Evolutionary conservation across 1,140 invertebrate species (phyloP), one percentile per base, ranked within the genome.

Genomic region (Globodera rostochiensis): DNA sequence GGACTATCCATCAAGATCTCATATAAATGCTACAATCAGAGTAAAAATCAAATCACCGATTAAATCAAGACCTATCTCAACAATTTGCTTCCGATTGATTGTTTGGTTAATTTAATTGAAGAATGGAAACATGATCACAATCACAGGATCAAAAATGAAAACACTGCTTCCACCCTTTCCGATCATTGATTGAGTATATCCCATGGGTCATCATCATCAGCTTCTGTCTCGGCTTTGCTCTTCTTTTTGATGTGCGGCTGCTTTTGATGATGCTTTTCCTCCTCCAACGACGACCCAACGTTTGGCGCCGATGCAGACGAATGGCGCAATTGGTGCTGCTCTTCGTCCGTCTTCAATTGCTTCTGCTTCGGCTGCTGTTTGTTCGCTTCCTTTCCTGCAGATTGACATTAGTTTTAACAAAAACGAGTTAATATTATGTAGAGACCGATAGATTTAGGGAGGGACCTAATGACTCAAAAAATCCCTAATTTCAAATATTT

Each of bases 141-240:
- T 36, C 36, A 36, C 36, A 36, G 36, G 36, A 36, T 36, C 36
- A 36, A 36, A 36, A 36, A 25, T 25, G 25, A 1, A 25, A 25
- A 25, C 25, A 25, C 25, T 25, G 25, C 8, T 53, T 53, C 6
- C 53, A 9, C 53, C 53, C 6, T 3, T 15, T 8, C 53, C 45
- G 11, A 21, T 77, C 57, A 77, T 15, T 19, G 50, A 66, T 77
- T 77, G 25, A 77, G 57, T 66, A 77, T 77, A 46, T 77, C 60
- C 76, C 76, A 77, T 15, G 76, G n/a, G 69, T 77, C 76, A 45
- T 77, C 57, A 7, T 77, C 57, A 13, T 19, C 57, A 13, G 50
- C 36, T 64, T 66, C 60, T 77, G 7, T 19, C 4, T 9, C 19
- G 7, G 36, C n/a, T 64, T 66, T 77, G 36, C 3, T 36, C 11